Percentiles rank a stretch among this genome's conserved stretches.
These are phyloP conservation scores for Chloroclystis v-ata DNA, from an alignment of 2,888 invertebrate genomes.

Conservation along the genomic window DNA sequence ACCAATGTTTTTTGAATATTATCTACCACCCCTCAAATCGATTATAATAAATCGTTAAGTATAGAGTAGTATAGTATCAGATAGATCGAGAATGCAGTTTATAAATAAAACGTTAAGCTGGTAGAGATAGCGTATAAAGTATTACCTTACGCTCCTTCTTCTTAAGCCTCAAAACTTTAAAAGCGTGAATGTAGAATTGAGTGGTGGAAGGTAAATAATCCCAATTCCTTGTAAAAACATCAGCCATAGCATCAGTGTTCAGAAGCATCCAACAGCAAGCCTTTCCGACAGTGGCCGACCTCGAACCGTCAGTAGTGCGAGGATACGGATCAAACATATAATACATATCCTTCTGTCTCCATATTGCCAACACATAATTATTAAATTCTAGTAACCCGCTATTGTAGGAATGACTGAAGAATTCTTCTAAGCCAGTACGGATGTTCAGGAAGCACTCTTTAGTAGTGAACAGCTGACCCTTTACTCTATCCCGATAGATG, in stretches of 20 bases:
- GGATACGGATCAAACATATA: conserved; percentile 83
- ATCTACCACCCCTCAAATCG: no score
- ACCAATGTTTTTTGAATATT: no score
- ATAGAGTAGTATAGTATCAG: no score
- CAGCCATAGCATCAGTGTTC: conserved; percentile 76
- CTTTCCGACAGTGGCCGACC: conserved; percentile 74
- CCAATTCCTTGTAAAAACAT: conserved; percentile 73
- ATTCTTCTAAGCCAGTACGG: conserved; percentile 65
- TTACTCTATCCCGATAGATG: conserved; percentile 73
- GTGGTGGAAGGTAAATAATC: conserved; percentile 63
- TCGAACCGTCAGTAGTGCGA: conserved; percentile 75
- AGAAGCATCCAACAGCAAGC: conserved; percentile 82
- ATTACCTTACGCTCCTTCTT: conserved; percentile 38
- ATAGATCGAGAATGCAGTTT: no score
- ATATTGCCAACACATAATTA: conserved; percentile 76
- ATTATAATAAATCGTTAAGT: no score
- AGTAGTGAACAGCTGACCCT: conserved; percentile 68
- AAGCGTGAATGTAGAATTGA: conserved; percentile 78
- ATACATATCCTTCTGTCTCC: conserved; percentile 81
- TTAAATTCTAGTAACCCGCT: conserved; percentile 79
- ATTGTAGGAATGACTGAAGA: conserved; percentile 73
- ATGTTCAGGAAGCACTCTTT: conserved; percentile 75
- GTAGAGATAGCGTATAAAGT: not conserved
- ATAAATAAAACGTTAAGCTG: no score
- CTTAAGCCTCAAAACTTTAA: conserved; percentile 77